Evolutionary conservation across 1,140 invertebrate genomes (phyloP).

Genomic region (Drosophila ficusphila): DNA sequence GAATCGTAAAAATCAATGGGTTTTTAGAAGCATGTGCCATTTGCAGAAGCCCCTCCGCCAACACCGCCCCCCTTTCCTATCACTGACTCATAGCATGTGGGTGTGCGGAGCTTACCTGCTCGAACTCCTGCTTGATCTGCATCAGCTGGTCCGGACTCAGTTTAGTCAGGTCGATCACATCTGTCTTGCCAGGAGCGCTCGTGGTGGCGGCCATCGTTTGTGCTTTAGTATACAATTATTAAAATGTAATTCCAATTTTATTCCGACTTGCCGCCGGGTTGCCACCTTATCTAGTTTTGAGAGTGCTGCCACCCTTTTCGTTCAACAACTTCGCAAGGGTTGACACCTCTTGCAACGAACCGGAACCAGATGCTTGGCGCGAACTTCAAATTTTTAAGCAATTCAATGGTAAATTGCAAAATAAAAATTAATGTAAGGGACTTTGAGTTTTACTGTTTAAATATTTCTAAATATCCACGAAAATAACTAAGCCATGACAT

Average conservation of each 20-base stretch:
- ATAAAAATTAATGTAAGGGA: no score
- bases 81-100: conserved; percentile 40
- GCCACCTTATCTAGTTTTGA: background rate
- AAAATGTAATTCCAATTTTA: conserved; percentile 51
- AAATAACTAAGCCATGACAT: background rate
- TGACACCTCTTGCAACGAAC: background rate
- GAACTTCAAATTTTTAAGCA: no score
- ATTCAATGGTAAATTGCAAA: no score
- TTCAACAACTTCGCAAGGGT: no score
- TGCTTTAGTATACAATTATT: conserved; percentile 63
- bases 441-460: no score
- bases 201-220: conserved; percentile 62
- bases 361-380: no score
- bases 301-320: background rate
- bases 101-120: conserved; percentile 87
- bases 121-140: conserved; percentile 93
- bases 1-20: background rate
- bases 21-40: conserved; percentile 53
- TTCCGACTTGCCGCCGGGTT: conserved; percentile 10
- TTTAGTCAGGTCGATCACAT: conserved; percentile 91
- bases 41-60: background rate
- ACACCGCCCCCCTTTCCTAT: background rate
- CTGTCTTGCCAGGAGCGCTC: conserved; percentile 84
- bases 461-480: no score
- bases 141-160: conserved; percentile 91